Evolutionary conservation across 2,797 vertebrate species (phyloP).

Genomic region (Silurus aristotelis): DNA sequence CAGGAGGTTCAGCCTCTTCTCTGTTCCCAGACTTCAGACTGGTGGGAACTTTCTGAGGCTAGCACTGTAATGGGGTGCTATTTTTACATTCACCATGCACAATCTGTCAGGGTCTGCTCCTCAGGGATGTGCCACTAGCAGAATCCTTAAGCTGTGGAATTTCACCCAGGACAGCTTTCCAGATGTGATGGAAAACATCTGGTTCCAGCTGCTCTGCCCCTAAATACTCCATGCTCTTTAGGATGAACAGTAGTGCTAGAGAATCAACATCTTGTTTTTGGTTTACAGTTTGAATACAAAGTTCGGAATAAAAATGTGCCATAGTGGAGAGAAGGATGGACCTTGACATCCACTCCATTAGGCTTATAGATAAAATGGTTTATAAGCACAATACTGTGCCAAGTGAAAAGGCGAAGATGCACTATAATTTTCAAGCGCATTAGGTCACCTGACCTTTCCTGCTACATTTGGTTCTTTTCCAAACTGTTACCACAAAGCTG

Average conservation of each 20-base stretch:
- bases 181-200: constrained; percentile 93
- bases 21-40: constrained; percentile 90
- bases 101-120: constrained; percentile 83
- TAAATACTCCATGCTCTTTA: constrained; percentile 4
- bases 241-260: constrained; percentile 2
- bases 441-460: no score
- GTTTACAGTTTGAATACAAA: background rate
- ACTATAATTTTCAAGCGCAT: no score
- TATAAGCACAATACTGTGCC: background rate
- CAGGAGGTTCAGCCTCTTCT: constrained; percentile 74
- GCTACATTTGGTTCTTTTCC: no score
- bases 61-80: constrained; percentile 84
- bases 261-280: background rate
- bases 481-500: no score
- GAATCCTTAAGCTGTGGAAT: constrained; percentile 82
- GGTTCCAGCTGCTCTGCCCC: constrained; percentile 66
- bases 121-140: constrained; percentile 85
- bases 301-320: background rate
- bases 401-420: background rate
- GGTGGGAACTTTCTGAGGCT: constrained; percentile 90
- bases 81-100: constrained; percentile 90
- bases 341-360: background rate
- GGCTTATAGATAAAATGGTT: background rate
- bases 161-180: constrained; percentile 84
- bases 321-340: background rate